phyloP scores from a whole-genome alignment of 2,888 invertebrate species.

The Microchrysa polita region DNA sequence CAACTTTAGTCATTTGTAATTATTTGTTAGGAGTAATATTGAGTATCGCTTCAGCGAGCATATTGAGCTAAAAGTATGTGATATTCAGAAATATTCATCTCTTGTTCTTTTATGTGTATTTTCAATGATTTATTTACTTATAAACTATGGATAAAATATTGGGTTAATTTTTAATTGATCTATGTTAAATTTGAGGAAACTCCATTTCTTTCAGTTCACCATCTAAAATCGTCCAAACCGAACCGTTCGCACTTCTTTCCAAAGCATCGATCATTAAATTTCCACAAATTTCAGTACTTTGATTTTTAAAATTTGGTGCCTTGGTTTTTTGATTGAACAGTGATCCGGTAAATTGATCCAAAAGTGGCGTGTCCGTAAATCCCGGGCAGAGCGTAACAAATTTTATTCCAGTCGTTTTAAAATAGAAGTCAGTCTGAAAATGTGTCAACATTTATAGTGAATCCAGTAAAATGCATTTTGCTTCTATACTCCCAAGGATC shows the following conservation, averaged over 20 bases:
- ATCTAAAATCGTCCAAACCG: constrained; percentile 59
- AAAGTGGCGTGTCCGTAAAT: constrained; percentile 58
- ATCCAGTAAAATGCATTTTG: no score
- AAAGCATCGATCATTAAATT: constrained; percentile 58
- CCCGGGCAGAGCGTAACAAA: constrained; percentile 60
- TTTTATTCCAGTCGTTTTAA: constrained; percentile 58
- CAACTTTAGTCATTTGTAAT: no score
- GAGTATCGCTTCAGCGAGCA: no score
- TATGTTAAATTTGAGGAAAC: background rate
- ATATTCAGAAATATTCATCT: no score
- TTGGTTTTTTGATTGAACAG: background rate
- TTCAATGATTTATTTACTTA: no score
- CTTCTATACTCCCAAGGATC: constrained; percentile 57
- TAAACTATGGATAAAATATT: no score
- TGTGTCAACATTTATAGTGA: no score
- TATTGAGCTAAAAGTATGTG: no score
- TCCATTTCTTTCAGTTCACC: constrained; percentile 56
- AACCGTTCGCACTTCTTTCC: constrained; percentile 57
- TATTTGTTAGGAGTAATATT: no score
- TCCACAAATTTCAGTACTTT: constrained; percentile 55
- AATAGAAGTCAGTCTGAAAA: constrained; percentile 55
- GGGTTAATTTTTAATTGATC: no score
- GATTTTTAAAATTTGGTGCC: background rate
- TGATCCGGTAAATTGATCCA: constrained; percentile 54
- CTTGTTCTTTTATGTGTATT: no score